Conservation (phyloP, 2,888 invertebrate species). For the Orthosia gracilis region DNA sequence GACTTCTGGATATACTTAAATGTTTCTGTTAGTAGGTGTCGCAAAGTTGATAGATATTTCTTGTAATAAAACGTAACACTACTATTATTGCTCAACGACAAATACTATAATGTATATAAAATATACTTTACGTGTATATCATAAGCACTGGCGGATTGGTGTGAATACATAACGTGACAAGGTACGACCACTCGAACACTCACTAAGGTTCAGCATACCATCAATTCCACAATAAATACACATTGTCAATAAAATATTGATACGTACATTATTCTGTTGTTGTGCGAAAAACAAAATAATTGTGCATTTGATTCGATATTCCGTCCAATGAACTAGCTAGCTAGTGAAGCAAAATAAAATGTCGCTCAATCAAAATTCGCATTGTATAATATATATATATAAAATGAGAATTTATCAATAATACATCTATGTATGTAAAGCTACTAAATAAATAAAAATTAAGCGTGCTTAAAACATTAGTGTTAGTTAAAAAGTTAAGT, state of each 20-base stretch:
- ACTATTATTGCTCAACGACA: conserved; percentile 39
- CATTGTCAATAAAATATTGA: conserved; percentile 36
- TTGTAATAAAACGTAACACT: conserved; percentile 19
- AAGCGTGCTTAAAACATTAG: conserved; percentile 70
- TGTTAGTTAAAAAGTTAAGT: conserved; percentile 69
- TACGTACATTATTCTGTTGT: conserved; percentile 58
- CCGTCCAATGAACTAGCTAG: conserved; percentile 64
- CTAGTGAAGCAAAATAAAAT: conserved; percentile 71
- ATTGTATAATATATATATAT: conserved; percentile 65
- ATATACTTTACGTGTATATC: conserved; percentile 29
- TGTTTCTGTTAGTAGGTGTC: conserved; percentile 10
- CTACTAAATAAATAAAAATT: conserved; percentile 65
- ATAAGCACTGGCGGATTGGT: conserved; percentile 45
- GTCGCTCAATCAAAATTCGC: conserved; percentile 61
- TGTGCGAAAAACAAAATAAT: conserved; percentile 74
- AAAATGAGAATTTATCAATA: conserved; percentile 68
- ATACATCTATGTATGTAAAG: conserved; percentile 69
- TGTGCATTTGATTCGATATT: conserved; percentile 78
- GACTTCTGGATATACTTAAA: conserved; percentile 40
- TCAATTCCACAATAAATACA: conserved; percentile 60
- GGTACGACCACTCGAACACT: conserved; percentile 25
- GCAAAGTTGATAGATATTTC: conserved; percentile 11
- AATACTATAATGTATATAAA: conserved; percentile 26
- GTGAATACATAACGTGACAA: conserved; percentile 6
- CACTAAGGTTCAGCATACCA: conserved; percentile 34